Evolutionary conservation across 1,140 invertebrate genomes (phyloP), one percentile per base, ranked within the genome.

Genomic region (Pseudomyrmex pallidus): DNA sequence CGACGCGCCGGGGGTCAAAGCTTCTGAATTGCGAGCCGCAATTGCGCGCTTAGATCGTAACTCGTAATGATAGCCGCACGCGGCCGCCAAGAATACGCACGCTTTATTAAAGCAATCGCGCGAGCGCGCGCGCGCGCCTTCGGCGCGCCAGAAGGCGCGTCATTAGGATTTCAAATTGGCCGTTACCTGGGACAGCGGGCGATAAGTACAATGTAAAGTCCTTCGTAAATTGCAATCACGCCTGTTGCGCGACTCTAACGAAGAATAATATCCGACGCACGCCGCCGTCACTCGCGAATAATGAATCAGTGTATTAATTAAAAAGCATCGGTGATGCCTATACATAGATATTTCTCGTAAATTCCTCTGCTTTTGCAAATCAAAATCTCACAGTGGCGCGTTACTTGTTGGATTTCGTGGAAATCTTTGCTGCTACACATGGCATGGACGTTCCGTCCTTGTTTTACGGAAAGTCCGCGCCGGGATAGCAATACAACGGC

Each of bases 81-180:
- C 74, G 56, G 20, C 20, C 35, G 44, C 52, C 10, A 44, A 22
- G 52, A 68, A 48, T 68, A 17, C 50, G 13, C 22, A 46, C 17
- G 48, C 52, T 57, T 68, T 76, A 52, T 66, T 76, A 64, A 64
- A 76, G n/a, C 62, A 52, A 78, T 78, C 35, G 52, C 50, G 20
- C 35, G 35, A 5, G 35, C 35, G 35, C 35, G 25, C 25, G 25
- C 25, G 25, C 62, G 9, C 35, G 2, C 44, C 15, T 48, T 77
- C 52, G 35, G 25, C 25, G 8, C 74, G 15, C 44, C 64, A 67
- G 74, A 70, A 35, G 35, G 35, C 68, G 62, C 25, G 13, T 66
- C 22, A 67, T 57, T 77, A 46, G 15, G 13, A 17, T 46, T 77
- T 77, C 17, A 44, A 56, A 20, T 66, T 66, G 50, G 10, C 9